Evolutionary conservation across 2,113 vertebrate genomes (phyloP).

Genomic region (Ptyas mucosa): DNA sequence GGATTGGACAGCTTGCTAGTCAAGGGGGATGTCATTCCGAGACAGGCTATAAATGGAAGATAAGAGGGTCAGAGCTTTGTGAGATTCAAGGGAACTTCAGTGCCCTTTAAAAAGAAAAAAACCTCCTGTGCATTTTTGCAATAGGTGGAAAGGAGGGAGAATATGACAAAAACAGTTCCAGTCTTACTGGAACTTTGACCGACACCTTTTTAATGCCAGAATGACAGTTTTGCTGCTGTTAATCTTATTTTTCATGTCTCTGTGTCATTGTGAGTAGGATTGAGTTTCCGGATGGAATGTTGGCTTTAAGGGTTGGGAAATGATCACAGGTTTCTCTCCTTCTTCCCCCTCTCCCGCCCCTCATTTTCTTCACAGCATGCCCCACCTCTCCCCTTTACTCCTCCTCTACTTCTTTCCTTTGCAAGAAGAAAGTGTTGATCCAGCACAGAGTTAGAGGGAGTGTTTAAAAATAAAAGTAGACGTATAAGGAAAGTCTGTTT

Average conservation of each 20-base stretch:
- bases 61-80: slow-evolving; percentile 68
- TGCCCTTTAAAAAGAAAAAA: slow-evolving; percentile 21
- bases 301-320: slow-evolving; percentile 55
- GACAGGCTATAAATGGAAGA: slow-evolving; percentile 82
- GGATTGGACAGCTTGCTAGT: slow-evolving; percentile 79
- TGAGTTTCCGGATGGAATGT: slow-evolving; percentile 71
- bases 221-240: slow-evolving; percentile 65
- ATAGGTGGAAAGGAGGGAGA: slow-evolving; percentile 39
- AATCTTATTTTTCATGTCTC: slow-evolving; percentile 59
- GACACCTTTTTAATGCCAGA: slow-evolving; percentile 61
- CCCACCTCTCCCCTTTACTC: slow-evolving; percentile 29
- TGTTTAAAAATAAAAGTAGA: slow-evolving; percentile 80
- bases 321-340: slow-evolving; percentile 56
- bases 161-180: slow-evolving; percentile 43
- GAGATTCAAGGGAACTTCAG: slow-evolving; percentile 57
- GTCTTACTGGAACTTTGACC: slow-evolving; percentile 42
- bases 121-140: slow-evolving; percentile 21
- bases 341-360: slow-evolving; percentile 17
- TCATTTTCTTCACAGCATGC: slow-evolving; percentile 34
- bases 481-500: slow-evolving; percentile 64
- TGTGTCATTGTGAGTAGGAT: slow-evolving; percentile 52
- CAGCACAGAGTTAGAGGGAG: slow-evolving; percentile 60
- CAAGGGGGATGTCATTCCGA: slow-evolving; percentile 77
- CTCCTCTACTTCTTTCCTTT: slow-evolving; percentile 60
- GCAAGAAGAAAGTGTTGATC: slow-evolving; percentile 72